Base-by-base conservation (phyloP, 2,113 vertebrate species). In the Parus major region DNA sequence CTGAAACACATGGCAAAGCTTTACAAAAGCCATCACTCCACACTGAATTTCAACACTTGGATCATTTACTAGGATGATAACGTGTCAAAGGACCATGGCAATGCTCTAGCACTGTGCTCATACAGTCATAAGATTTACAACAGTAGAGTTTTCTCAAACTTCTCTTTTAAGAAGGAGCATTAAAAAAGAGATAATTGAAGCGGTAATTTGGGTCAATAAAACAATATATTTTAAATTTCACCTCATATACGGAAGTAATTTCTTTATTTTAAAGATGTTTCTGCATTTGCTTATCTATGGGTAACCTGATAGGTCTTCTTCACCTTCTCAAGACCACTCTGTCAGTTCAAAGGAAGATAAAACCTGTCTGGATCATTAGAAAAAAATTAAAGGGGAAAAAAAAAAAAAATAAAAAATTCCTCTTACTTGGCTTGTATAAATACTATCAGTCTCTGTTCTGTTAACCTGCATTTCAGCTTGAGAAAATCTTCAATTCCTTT, bases 1-100 rank as follows among this genome's bases (percentile, higher is more conserved):
- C 41, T 89, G 63, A 87, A 94, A 90, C 50, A 80, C 50, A 81
- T 16, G 27, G 39, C 55, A 60, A 75, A 75, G 56, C 92, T 94
- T 86, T 89, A 66, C 56, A 69, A 66, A 95, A 87, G 52, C 52
- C 66, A 90, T 90, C 77, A 82, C 65, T 96, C 69, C 60, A 56
- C 47, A 78, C 29, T 66, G 59, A 72, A 57, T 80, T 81, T 93
- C 82, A 95, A 91, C 78, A 91, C 82, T 79, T 50, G 44, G 49
- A 70, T 92, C 52, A 64, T 53, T 90, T 84, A 87, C 46, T 41
- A 46, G 61, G 57, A 91, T 49, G 66, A 90, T n/a, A 90, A 82
- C 31, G 28, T 65, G 57, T 72, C 82, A 60, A 91, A 85, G 57
- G 20, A 79, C 24, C 23, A 46, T 41, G 65, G n/a, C 63, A 92